phyloP scores from a whole-genome alignment of 2,113 vertebrate species.

The Panthera uncia region DNA sequence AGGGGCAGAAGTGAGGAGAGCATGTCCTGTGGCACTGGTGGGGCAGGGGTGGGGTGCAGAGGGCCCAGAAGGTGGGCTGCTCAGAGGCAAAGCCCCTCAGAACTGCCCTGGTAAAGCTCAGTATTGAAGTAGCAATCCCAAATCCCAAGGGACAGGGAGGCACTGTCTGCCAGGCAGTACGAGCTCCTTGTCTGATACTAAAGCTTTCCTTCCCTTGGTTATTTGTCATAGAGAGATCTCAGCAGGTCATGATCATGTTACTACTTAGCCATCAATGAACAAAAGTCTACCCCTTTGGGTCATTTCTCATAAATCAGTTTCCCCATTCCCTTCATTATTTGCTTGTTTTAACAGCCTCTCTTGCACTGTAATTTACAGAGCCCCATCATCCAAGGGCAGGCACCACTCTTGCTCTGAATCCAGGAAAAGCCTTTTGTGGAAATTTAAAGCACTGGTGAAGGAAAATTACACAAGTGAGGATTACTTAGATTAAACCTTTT shows the following conservation, averaged over 20 bases:
- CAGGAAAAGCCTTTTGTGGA: slow-evolving; percentile 31
- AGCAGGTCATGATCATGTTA: slow-evolving; percentile 68
- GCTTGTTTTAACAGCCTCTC: slow-evolving; percentile 69
- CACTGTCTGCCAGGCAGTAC: not conserved
- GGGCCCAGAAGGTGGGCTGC: not conserved
- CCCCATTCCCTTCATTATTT: slow-evolving; percentile 65
- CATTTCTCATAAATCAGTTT: slow-evolving; percentile 73
- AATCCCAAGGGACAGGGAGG: not conserved
- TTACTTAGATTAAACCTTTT: not conserved
- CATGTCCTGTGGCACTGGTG: not conserved
- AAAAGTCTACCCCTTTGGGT: slow-evolving; percentile 65
- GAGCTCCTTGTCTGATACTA: slow-evolving; percentile 30
- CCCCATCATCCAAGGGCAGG: not conserved
- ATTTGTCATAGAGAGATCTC: slow-evolving; percentile 67
- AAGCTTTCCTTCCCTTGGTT: slow-evolving; percentile 53
- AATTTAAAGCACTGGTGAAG: slow-evolving; percentile 54
- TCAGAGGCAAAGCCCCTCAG: not conserved
- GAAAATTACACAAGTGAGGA: not conserved
- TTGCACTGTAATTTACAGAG: slow-evolving; percentile 65
- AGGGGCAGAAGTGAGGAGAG: not conserved
- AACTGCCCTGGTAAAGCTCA: not conserved
- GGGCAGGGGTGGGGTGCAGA: not conserved
- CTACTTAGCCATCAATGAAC: slow-evolving; percentile 76
- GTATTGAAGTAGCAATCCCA: not conserved
- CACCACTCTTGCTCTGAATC: not conserved